Evolutionary conservation across 2,113 vertebrate species (phyloP).

Genomic region (Lutjanus erythropterus): DNA sequence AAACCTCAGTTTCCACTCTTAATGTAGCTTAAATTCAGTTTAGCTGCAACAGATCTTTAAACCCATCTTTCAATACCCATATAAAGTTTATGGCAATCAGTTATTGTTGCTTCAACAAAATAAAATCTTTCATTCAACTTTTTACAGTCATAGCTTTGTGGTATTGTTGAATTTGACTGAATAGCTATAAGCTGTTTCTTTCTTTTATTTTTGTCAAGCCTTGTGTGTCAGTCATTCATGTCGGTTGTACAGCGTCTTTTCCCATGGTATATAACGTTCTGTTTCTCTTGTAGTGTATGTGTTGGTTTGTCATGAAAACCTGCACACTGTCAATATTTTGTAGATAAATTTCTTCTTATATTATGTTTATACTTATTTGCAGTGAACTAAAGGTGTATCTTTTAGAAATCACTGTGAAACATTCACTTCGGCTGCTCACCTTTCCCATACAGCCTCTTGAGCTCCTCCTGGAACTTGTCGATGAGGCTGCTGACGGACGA

Average conservation of each 20-base stretch:
- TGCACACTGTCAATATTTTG: not conserved
- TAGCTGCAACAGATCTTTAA: too few species aligned
- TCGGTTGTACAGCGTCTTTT: too few species aligned
- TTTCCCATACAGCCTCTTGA: constrained; percentile 82
- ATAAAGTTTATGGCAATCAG: too few species aligned
- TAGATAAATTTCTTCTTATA: not conserved
- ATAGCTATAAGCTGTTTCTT: not conserved
- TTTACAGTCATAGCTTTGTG: not conserved
- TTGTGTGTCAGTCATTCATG: not conserved
- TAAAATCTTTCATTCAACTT: too few species aligned
- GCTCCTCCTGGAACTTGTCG: constrained; percentile 82
- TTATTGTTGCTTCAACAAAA: too few species aligned
- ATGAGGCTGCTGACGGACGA: constrained; percentile 78
- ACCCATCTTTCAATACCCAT: too few species aligned
- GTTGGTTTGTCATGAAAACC: too few species aligned
- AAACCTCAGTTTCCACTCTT: too few species aligned
- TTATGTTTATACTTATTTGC: not conserved
- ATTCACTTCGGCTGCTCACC: constrained; percentile 59
- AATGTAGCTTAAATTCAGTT: too few species aligned
- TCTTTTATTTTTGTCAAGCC: not conserved
- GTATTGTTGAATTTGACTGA: not conserved
- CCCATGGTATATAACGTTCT: too few species aligned
- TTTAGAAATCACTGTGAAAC: too few species aligned
- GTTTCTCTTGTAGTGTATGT: not conserved
- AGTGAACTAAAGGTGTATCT: too few species aligned